Percentiles rank a stretch among this genome's conserved stretches.
Evolutionary conservation across 2,113 vertebrate species (phyloP).

Genomic region (Xenopus laevis): DNA sequence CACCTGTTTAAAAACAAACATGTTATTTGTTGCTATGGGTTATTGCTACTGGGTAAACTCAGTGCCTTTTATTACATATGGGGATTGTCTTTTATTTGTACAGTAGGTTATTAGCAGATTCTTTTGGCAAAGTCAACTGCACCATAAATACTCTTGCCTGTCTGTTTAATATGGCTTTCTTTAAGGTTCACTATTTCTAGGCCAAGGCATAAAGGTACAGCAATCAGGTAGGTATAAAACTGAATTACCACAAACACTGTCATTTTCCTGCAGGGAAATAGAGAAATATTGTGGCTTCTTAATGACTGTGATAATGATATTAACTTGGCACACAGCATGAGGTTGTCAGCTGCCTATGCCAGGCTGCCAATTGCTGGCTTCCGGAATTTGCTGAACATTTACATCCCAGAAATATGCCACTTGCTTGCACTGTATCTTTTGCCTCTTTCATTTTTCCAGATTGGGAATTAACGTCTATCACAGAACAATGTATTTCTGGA

Average conservation of each 20-base stretch:
- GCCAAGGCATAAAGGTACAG: not conserved
- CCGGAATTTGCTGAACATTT: not conserved
- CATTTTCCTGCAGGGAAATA: not conserved
- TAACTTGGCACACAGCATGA: slow-evolving; percentile 2
- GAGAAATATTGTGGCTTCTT: slow-evolving; percentile 19
- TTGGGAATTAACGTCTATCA: too few species aligned
- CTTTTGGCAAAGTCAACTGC: not conserved
- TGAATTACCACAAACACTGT: not conserved
- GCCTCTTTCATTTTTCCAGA: too few species aligned
- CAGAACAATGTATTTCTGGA: too few species aligned
- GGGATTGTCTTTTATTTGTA: not conserved
- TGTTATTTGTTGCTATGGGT: too few species aligned
- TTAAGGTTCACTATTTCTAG: too few species aligned
- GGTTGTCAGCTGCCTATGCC: not conserved
- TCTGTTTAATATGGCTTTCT: not conserved
- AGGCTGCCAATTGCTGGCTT: slow-evolving; percentile 1
- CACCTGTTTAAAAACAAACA: too few species aligned
- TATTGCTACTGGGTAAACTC: too few species aligned
- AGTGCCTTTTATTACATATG: too few species aligned
- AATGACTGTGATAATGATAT: slow-evolving; percentile 18
- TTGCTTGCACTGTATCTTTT: not conserved
- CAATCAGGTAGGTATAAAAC: slow-evolving; percentile 2
- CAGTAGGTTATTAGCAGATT: slow-evolving; percentile 11
- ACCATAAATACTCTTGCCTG: slow-evolving; percentile 11
- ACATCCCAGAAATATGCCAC: not conserved